These are phyloP conservation scores for Drosophila differens DNA, from an alignment of 2,888 invertebrate species.

Conservation along the genomic window DNA sequence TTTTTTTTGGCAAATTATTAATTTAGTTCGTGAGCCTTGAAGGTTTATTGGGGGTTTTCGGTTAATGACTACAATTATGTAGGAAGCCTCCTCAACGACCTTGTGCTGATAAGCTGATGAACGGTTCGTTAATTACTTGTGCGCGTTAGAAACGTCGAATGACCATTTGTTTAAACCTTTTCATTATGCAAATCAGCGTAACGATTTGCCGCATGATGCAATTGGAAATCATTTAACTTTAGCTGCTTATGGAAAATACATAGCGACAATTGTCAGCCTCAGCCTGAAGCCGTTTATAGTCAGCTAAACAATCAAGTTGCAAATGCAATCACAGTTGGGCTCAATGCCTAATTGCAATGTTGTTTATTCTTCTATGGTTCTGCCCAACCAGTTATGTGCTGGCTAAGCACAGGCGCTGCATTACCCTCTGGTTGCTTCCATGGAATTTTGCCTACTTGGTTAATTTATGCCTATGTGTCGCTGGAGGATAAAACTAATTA, in stretches of 20 bases:
- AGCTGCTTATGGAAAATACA: constrained; percentile 27
- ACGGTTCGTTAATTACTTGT: constrained; percentile 48
- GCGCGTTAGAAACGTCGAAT: constrained; percentile 35
- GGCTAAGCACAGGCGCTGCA: constrained; percentile 11
- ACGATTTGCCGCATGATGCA: constrained; percentile 44
- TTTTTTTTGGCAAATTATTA: constrained; percentile 38
- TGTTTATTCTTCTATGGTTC: constrained; percentile 5
- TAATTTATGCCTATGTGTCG: constrained; percentile 63
- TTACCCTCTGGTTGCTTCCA: constrained; percentile 1
- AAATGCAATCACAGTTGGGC: constrained; percentile 11
- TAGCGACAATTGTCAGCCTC: constrained; percentile 12
- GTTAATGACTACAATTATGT: constrained; percentile 45
- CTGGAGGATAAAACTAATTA: constrained; percentile 71
- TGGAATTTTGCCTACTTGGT: constrained; percentile 11
- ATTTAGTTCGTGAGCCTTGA: constrained; percentile 51
- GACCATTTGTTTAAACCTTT: constrained; percentile 32
- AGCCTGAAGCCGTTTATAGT: constrained; percentile 24
- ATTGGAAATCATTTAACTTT: constrained; percentile 52
- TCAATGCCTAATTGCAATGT: constrained; percentile 37
- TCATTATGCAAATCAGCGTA: constrained; percentile 44
- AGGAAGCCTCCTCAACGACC: constrained; percentile 53
- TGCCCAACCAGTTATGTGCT: constrained; percentile 25
- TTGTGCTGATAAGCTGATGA: constrained; percentile 46
- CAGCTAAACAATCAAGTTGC: constrained; percentile 20
- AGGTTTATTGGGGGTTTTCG: constrained; percentile 30